phyloP scores from a whole-genome alignment of 2,797 vertebrate species.

The Diplodus sargus region DNA sequence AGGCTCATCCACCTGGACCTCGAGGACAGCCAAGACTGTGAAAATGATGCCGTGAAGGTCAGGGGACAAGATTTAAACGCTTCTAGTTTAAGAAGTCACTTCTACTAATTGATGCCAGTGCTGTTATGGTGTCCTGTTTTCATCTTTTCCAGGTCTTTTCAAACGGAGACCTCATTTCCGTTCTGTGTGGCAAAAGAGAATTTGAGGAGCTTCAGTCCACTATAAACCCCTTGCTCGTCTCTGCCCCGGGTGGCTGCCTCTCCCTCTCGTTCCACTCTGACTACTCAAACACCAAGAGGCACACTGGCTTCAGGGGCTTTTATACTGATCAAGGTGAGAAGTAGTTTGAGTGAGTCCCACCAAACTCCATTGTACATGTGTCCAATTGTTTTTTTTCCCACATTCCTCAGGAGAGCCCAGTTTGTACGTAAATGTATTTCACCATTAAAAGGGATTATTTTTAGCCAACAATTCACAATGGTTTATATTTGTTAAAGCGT shows the following conservation, averaged over 20 bases:
- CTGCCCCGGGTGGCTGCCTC: conserved; percentile 82
- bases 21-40: conserved; percentile 89
- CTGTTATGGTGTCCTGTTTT: background rate
- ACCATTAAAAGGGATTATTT: conserved; percentile 15
- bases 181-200: conserved; percentile 86
- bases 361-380: background rate
- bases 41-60: conserved; percentile 92
- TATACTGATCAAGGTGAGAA: conserved; percentile 88
- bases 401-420: background rate
- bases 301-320: conserved; percentile 92
- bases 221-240: conserved; percentile 83
- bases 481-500: background rate
- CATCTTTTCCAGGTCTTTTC: conserved; percentile 71
- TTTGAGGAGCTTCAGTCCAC: conserved; percentile 70
- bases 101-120: background rate
- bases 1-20: conserved; percentile 91
- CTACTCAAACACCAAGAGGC: conserved; percentile 90
- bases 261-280: conserved; percentile 88
- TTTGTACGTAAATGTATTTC: background rate
- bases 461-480: conserved; percentile 10
- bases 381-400: background rate
- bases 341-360: background rate
- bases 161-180: conserved; percentile 62
- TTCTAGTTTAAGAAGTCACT: background rate
- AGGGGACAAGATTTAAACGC: background rate